These are phyloP conservation scores for Eupsilia transversa DNA, from an alignment of 2,888 invertebrate species.

Conservation along the genomic window DNA sequence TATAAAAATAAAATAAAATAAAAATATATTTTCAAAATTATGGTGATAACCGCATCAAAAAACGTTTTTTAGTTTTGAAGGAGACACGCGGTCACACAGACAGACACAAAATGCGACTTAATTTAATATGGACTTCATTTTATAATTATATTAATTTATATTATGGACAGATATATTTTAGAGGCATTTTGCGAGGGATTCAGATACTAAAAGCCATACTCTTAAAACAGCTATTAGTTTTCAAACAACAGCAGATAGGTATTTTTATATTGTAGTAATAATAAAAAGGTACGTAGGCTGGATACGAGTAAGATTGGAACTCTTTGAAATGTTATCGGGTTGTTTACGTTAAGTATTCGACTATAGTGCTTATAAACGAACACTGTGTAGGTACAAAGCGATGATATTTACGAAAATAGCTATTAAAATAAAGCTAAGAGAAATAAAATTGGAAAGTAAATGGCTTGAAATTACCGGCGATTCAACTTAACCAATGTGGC, in stretches of 20 bases:
- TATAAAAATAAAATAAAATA: too few relatives aligned
- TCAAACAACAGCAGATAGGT: neutral
- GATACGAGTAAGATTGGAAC: neutral
- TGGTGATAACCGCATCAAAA: too few relatives aligned
- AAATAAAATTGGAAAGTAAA: neutral
- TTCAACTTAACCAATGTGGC: too few relatives aligned
- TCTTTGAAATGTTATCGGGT: conserved; percentile 4
- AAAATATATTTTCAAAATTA: too few relatives aligned
- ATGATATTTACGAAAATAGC: neutral
- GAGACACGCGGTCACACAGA: too few relatives aligned
- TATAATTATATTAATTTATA: too few relatives aligned
- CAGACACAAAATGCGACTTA: too few relatives aligned
- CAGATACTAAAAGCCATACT: conserved; percentile 6
- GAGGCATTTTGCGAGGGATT: neutral
- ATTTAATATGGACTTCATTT: too few relatives aligned
- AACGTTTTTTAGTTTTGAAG: too few relatives aligned
- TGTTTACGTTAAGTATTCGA: neutral
- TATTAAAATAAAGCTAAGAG: neutral
- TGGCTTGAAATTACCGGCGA: neutral
- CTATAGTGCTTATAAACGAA: neutral
- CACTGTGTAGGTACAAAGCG: neutral
- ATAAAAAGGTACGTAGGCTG: neutral
- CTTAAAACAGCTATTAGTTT: neutral
- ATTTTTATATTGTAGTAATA: neutral
- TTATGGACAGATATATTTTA: neutral